These are phyloP conservation scores for Bufo gargarizans DNA, from an alignment of 2,113 vertebrate species.

Conservation along the genomic window DNA sequence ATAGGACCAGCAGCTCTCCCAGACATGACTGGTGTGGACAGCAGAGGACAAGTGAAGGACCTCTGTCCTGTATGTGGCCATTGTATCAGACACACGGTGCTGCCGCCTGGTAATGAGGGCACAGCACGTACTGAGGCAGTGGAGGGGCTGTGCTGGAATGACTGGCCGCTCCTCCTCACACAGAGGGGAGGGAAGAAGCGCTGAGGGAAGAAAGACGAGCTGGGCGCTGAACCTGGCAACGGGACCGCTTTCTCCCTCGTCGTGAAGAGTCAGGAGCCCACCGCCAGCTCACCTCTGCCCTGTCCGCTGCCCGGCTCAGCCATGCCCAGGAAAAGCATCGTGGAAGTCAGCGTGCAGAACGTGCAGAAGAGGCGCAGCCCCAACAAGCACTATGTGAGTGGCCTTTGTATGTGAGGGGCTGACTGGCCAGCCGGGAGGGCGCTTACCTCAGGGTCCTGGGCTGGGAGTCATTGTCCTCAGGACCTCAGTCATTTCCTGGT, in stretches of 20 bases:
- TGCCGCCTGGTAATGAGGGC: not conserved
- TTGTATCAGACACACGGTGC: not conserved
- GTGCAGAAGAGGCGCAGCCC: slow-evolving; percentile 80
- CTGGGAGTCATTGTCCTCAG: too few species aligned
- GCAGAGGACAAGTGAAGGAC: too few species aligned
- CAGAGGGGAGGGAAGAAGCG: not conserved
- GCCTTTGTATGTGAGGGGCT: not conserved
- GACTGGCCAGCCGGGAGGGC: not conserved
- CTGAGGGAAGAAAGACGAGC: slow-evolving; percentile 23
- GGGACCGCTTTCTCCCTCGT: not conserved
- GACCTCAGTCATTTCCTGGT: too few species aligned
- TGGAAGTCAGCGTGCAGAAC: slow-evolving; percentile 81
- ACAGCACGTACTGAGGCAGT: not conserved
- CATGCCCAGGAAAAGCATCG: slow-evolving; percentile 78
- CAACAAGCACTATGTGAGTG: slow-evolving; percentile 84
- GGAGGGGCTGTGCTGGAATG: not conserved
- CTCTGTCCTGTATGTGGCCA: too few species aligned
- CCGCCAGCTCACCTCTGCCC: not conserved
- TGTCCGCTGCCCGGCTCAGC: slow-evolving; percentile 48
- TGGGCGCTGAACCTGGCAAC: slow-evolving; percentile 13
- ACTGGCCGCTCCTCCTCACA: slow-evolving; percentile 2
- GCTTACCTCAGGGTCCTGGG: not conserved
- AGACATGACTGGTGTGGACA: too few species aligned
- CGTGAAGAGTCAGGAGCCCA: not conserved
- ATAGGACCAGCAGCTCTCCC: too few species aligned